Evolutionary conservation across 2,888 invertebrate genomes (phyloP).

Genomic region (Coleophora deauratella): DNA sequence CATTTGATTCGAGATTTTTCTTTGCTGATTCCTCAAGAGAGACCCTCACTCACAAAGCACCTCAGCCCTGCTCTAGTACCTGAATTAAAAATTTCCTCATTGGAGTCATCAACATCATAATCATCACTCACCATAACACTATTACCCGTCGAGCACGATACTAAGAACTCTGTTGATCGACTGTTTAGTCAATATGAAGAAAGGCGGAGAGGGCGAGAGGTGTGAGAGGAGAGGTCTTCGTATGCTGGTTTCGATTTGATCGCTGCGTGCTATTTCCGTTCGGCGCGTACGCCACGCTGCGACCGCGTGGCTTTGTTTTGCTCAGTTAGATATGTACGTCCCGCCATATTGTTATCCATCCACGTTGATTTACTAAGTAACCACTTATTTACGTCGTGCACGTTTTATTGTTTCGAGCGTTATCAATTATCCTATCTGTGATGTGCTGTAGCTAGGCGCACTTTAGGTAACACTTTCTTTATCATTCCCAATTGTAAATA

Average conservation of each 20-base stretch:
- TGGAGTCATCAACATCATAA: too few species aligned
- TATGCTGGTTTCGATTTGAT: slow-evolving; percentile 33
- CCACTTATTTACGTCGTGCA: slow-evolving; percentile 55
- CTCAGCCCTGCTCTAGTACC: too few species aligned
- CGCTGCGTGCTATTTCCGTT: slow-evolving; percentile 52
- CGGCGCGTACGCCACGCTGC: slow-evolving; percentile 50
- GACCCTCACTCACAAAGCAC: too few species aligned
- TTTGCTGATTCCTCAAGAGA: too few species aligned
- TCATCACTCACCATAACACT: too few species aligned
- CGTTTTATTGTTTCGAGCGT: slow-evolving; percentile 36
- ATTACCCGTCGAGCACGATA: too few species aligned
- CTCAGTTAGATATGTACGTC: slow-evolving; percentile 46
- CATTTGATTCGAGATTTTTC: too few species aligned
- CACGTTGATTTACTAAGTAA: slow-evolving; percentile 29
- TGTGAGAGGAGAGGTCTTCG: slow-evolving; percentile 27
- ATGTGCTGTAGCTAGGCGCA: slow-evolving; percentile 38
- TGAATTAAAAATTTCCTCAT: too few species aligned
- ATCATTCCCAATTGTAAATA: slow-evolving; percentile 32
- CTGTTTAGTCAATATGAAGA: too few species aligned
- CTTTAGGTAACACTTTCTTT: slow-evolving; percentile 26
- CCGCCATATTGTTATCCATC: slow-evolving; percentile 17
- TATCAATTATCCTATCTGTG: slow-evolving; percentile 18
- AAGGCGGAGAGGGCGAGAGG: slow-evolving; percentile 15
- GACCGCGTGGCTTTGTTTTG: slow-evolving; percentile 65
- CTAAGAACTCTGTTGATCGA: too few species aligned